These are phyloP conservation scores for Ondatra zibethicus DNA, from an alignment of 2,113 vertebrate genomes.

Conservation along the genomic window DNA sequence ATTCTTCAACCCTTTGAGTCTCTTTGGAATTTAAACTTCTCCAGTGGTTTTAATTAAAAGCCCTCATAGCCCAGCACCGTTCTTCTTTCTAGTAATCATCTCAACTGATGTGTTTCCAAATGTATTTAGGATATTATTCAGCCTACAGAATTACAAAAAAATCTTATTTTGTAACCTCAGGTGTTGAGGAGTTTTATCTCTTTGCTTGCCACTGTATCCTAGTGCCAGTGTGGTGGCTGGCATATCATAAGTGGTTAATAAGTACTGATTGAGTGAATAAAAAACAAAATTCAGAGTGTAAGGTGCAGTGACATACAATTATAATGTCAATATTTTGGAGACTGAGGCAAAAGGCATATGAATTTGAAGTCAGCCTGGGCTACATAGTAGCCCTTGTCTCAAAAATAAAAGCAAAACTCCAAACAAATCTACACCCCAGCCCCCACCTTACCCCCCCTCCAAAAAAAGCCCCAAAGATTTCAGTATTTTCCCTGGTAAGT, in stretches of 20 bases:
- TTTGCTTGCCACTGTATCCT: background rate
- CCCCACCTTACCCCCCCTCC: too few species aligned
- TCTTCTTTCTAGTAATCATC: background rate
- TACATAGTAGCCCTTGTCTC: background rate
- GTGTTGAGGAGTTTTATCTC: background rate
- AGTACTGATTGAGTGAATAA: background rate
- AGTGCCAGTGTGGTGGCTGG: background rate
- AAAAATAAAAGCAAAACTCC: background rate
- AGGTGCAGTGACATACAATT: too few species aligned
- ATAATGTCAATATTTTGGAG: background rate
- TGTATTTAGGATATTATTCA: background rate
- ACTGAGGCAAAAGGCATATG: background rate
- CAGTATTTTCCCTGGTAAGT: background rate
- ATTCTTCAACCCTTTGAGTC: background rate
- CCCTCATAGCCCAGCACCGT: background rate
- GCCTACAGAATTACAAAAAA: too few species aligned
- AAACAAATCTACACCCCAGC: background rate
- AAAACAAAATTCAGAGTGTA: conserved; percentile 1
- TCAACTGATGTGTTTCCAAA: background rate
- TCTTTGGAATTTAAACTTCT: background rate
- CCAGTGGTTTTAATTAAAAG: background rate
- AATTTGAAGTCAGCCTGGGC: background rate
- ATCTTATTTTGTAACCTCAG: background rate
- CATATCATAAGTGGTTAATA: background rate
- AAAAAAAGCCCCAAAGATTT: background rate